Conservation (phyloP, 2,888 invertebrate genomes). For the Saturnia pavonia region DNA sequence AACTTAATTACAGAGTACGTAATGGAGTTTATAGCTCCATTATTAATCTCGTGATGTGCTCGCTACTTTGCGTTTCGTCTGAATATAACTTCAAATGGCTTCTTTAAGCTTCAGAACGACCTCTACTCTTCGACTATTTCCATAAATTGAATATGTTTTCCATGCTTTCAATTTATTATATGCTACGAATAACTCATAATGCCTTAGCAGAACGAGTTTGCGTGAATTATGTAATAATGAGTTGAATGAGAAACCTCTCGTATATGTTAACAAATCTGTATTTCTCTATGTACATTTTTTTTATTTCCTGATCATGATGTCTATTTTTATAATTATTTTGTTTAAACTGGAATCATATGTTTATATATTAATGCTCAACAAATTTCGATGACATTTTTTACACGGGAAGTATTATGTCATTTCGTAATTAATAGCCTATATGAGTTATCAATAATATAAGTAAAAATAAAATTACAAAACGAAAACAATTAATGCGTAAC, state of each 20-base stretch:
- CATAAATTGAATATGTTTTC: conserved; percentile 24
- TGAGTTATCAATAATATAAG: no score
- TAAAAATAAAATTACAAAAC: no score
- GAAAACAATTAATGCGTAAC: no score
- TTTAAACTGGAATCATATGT: no score
- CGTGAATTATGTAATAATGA: not conserved
- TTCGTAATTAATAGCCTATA: no score
- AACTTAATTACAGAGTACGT: conserved; percentile 70
- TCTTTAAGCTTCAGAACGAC: conserved; percentile 35
- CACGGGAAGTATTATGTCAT: no score
- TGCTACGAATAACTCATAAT: conserved; percentile 11
- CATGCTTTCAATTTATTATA: conserved; percentile 2
- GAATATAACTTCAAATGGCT: conserved; percentile 47
- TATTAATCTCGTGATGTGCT: conserved; percentile 64
- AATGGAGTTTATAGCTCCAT: conserved; percentile 67
- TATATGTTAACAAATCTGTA: no score
- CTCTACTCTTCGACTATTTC: conserved; percentile 30
- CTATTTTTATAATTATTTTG: no score
- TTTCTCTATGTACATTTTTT: no score
- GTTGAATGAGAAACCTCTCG: not conserved
- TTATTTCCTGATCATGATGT: no score
- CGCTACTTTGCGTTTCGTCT: conserved; percentile 39
- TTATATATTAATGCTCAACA: no score
- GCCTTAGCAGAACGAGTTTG: not conserved
- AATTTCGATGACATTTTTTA: no score